Evolutionary conservation across 2,113 vertebrate species (phyloP).

Genomic region (Loxodonta africana): DNA sequence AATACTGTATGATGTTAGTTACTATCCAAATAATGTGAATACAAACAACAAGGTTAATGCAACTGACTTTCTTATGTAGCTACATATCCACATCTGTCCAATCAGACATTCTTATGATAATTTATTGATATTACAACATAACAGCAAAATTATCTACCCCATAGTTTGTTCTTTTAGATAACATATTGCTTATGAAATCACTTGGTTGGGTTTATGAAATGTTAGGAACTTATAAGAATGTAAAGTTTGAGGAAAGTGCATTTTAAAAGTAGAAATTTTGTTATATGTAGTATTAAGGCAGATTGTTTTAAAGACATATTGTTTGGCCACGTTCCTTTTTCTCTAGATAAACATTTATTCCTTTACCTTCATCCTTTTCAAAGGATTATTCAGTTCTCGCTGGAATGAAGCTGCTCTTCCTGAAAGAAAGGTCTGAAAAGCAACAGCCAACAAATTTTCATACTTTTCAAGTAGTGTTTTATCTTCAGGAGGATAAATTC

Average conservation of each 20-base stretch:
- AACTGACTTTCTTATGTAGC: slow-evolving; percentile 2
- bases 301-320: neutral
- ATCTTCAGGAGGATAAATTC: slow-evolving; percentile 99
- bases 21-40: slow-evolving; percentile 2
- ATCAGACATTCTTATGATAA: neutral
- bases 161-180: neutral
- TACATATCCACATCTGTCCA: neutral
- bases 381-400: slow-evolving; percentile 98
- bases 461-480: slow-evolving; percentile 98
- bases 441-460: slow-evolving; percentile 95
- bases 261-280: slow-evolving; percentile 3
- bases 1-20: neutral
- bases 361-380: slow-evolving; percentile 98
- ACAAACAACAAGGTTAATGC: slow-evolving; percentile 24
- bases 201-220: slow-evolving; percentile 22
- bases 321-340: neutral
- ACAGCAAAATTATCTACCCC: slow-evolving; percentile 7
- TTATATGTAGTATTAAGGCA: neutral
- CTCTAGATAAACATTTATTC: neutral
- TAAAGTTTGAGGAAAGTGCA: neutral
- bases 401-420: slow-evolving; percentile 98
- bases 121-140: neutral
- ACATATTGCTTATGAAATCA: slow-evolving; percentile 49
- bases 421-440: slow-evolving; percentile 99
- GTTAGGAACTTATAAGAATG: neutral